phyloP scores from a whole-genome alignment of 2,797 vertebrate species.

The Pogonophryne albipinna region DNA sequence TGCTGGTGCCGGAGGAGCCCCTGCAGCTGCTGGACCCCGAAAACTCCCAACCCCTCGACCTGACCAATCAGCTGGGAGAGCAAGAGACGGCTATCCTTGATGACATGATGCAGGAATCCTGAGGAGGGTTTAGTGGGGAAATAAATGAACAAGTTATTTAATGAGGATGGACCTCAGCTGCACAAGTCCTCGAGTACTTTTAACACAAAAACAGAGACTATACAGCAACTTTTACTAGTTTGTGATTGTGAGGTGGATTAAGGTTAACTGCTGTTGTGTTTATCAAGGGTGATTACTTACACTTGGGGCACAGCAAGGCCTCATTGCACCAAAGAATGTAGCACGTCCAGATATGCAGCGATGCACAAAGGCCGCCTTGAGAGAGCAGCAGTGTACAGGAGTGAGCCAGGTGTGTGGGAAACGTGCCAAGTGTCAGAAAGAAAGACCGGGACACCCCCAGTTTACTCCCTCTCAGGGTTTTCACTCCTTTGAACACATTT shows the following conservation, averaged over 20 bases:
- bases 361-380: conserved; percentile 80
- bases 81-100: conserved; percentile 77
- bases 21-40: conserved; percentile 47
- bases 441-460: conserved; percentile 18
- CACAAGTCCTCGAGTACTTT: neutral
- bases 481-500: conserved; percentile 45
- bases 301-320: conserved; percentile 13
- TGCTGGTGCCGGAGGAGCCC: conserved; percentile 64
- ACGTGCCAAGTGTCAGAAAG: conserved; percentile 65
- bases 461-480: conserved; percentile 54
- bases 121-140: conserved; percentile 33
- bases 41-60: conserved; percentile 56
- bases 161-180: conserved; percentile 6
- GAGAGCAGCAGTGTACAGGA: conserved; percentile 41
- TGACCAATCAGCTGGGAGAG: conserved; percentile 50
- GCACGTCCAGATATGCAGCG: conserved; percentile 47
- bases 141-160: neutral
- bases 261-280: conserved; percentile 5
- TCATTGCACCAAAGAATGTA: conserved; percentile 73
- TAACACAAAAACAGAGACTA: conserved; percentile 17
- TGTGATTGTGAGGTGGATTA: neutral
- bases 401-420: conserved; percentile 78
- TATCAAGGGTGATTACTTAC: neutral
- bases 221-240: conserved; percentile 8
- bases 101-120: conserved; percentile 73